phyloP scores from a whole-genome alignment of 2,113 vertebrate genomes.

The Lipotes vexillifer region DNA sequence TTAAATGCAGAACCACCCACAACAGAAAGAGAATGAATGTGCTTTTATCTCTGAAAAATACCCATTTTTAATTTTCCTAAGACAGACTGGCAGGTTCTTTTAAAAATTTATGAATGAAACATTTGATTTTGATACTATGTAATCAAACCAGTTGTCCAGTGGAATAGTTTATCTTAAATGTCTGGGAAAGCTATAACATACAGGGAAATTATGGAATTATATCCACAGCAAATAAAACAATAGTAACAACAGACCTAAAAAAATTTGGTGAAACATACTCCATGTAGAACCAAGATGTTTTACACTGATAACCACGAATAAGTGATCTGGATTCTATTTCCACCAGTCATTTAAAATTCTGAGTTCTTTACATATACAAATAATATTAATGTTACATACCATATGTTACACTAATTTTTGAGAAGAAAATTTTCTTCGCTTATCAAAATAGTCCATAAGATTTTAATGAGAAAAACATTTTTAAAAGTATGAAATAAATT shows the following conservation, averaged over 20 bases:
- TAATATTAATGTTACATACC: not conserved
- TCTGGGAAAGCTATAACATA: not conserved
- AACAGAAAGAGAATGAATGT: not conserved
- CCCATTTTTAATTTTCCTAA: not conserved
- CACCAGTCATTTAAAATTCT: not conserved
- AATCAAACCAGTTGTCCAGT: not conserved
- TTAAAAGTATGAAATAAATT: not conserved
- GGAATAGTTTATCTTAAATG: not conserved
- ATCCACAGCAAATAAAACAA: not conserved
- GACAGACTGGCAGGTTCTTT: not conserved
- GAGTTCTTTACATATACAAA: not conserved
- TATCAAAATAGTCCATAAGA: rapidly evolving
- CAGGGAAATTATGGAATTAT: not conserved
- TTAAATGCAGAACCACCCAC: not conserved
- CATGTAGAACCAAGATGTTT: not conserved
- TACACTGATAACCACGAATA: not conserved
- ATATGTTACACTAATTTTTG: not conserved
- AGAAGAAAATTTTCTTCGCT: not conserved
- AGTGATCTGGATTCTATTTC: not conserved
- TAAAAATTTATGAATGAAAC: not conserved
- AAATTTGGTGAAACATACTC: not conserved
- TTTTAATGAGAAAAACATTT: not conserved
- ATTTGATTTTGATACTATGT: not conserved
- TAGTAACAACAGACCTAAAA: not conserved
- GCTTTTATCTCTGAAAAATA: not conserved